These are phyloP conservation scores for Vireo griseus DNA, from an alignment of 2,797 vertebrate species.

Conservation along the genomic window DNA sequence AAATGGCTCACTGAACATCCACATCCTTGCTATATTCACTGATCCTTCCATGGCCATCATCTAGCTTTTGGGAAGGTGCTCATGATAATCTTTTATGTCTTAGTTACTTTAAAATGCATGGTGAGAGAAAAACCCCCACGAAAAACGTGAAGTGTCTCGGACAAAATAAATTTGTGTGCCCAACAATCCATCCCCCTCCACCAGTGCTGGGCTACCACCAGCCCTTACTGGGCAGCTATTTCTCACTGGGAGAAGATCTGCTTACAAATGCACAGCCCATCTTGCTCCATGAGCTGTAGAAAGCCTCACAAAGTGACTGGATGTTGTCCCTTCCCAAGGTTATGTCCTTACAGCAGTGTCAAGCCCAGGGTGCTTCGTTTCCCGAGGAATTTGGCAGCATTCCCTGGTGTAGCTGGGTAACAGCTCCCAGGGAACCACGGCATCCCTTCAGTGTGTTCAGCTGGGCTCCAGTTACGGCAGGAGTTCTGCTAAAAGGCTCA, in stretches of 20 bases:
- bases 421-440: not conserved
- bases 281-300: not conserved
- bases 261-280: not conserved
- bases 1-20: not conserved
- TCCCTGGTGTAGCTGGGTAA: not conserved
- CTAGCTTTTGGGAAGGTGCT: not conserved
- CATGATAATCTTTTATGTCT: not conserved
- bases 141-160: not conserved
- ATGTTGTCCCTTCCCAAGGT: not conserved
- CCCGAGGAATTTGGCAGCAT: not conserved
- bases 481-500: not conserved
- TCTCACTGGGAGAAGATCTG: not conserved
- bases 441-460: not conserved
- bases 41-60: not conserved
- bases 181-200: rapidly evolving
- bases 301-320: rapidly evolving
- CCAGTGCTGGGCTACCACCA: not conserved
- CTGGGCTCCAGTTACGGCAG: not conserved
- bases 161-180: not conserved
- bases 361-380: not conserved
- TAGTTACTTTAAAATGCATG: not conserved
- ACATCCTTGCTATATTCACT: not conserved
- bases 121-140: not conserved
- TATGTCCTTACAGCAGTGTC: not conserved
- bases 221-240: not conserved